Conservation (phyloP, 1,140 invertebrate species). For the Bombus pyrosoma region DNA sequence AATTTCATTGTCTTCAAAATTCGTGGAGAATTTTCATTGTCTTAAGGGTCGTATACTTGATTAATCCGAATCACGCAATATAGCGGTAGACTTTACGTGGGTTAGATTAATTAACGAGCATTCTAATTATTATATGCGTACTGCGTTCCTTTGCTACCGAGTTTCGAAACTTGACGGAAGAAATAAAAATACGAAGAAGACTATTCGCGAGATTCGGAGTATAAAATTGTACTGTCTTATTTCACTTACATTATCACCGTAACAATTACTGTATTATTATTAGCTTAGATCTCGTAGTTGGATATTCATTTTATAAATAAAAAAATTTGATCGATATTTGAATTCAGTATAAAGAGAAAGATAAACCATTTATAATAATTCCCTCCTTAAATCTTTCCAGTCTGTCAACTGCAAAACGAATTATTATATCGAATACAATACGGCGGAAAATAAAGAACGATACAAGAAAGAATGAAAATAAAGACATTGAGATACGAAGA, state of each 20-base stretch:
- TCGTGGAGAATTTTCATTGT: constrained; percentile 47
- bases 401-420: neutral
- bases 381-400: neutral
- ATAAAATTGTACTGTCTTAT: too few relatives aligned
- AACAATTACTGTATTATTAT: neutral
- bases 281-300: neutral
- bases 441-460: neutral
- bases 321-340: neutral
- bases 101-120: constrained; percentile 7
- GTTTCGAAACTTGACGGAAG: neutral
- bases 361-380: neutral
- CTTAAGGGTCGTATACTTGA: constrained; percentile 6
- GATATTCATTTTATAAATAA: neutral
- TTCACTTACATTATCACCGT: neutral
- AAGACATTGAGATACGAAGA: too few relatives aligned
- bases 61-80: constrained; percentile 55
- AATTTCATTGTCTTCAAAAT: constrained; percentile 27
- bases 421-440: neutral
- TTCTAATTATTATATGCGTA: neutral
- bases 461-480: neutral
- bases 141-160: neutral
- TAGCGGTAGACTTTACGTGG: constrained; percentile 1
- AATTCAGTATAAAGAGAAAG: neutral
- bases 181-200: neutral
- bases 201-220: too few relatives aligned